phyloP scores from a whole-genome alignment of 2,888 invertebrate genomes.

The Phengaris arion region DNA sequence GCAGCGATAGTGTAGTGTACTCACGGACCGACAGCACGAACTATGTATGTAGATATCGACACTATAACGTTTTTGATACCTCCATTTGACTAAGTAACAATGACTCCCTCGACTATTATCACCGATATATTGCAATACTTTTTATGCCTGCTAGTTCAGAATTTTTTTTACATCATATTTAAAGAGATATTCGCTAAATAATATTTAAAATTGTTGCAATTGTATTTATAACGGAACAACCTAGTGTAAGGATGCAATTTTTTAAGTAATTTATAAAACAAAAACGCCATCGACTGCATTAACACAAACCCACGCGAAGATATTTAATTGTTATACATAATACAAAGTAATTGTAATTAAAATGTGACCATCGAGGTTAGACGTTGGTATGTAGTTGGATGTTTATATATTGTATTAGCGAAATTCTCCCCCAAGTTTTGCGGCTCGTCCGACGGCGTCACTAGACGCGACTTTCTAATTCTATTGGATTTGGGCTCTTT shows the following conservation, averaged over 20 bases:
- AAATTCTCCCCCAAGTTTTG: slow-evolving; percentile 47
- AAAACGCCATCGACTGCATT: slow-evolving; percentile 55
- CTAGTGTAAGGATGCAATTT: slow-evolving; percentile 35
- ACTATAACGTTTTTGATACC: slow-evolving; percentile 26
- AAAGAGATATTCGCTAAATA: slow-evolving; percentile 10
- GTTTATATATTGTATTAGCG: slow-evolving; percentile 41
- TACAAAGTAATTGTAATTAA: slow-evolving; percentile 41
- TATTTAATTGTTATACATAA: slow-evolving; percentile 45
- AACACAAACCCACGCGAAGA: slow-evolving; percentile 76
- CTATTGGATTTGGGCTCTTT: slow-evolving; percentile 75
- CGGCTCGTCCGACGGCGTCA: slow-evolving; percentile 41
- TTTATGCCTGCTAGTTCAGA: slow-evolving; percentile 28
- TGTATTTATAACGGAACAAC: slow-evolving; percentile 34
- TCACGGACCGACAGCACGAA: slow-evolving; percentile 28
- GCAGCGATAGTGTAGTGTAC: neutral
- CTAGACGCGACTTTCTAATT: slow-evolving; percentile 53
- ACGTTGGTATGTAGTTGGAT: slow-evolving; percentile 32
- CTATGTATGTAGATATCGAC: slow-evolving; percentile 20
- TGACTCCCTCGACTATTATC: slow-evolving; percentile 22
- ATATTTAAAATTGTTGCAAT: slow-evolving; percentile 36
- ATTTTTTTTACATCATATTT: neutral
- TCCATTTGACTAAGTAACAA: slow-evolving; percentile 19
- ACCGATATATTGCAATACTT: slow-evolving; percentile 21
- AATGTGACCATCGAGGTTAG: slow-evolving; percentile 40
- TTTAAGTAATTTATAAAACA: slow-evolving; percentile 35